These are phyloP conservation scores for Anolis carolinensis DNA, from an alignment of 2,113 vertebrate genomes.

Conservation along the genomic window DNA sequence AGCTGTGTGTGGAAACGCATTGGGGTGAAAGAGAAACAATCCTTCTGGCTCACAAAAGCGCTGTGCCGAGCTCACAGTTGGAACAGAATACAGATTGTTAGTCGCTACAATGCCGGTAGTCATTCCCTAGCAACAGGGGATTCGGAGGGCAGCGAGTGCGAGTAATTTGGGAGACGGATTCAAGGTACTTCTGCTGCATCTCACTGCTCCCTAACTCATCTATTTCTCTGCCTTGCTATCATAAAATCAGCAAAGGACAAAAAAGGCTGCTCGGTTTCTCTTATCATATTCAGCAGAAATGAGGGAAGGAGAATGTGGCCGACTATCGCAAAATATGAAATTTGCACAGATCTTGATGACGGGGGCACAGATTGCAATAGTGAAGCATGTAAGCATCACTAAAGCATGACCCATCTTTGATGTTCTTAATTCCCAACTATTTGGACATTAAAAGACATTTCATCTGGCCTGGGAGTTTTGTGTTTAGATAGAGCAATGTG, in stretches of 20 bases:
- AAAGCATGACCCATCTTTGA: neutral
- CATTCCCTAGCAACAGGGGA: constrained; percentile 8
- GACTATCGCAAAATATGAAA: too few relatives aligned
- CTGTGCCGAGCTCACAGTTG: neutral
- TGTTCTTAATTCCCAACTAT: neutral
- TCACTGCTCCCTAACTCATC: neutral
- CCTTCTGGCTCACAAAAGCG: neutral
- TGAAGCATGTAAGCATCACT: neutral
- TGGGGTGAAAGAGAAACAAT: constrained; percentile 29
- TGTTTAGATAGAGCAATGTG: neutral
- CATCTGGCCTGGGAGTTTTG: neutral
- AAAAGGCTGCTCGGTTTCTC: accelerated
- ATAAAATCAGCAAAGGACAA: neutral
- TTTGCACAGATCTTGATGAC: neutral
- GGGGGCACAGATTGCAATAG: neutral
- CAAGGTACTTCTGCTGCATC: constrained; percentile 10
- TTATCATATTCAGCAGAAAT: neutral
- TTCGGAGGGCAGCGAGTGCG: neutral
- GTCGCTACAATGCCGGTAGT: accelerated
- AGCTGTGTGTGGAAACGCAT: constrained; percentile 31
- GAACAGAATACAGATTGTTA: neutral
- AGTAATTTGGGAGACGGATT: neutral
- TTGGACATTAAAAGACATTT: neutral
- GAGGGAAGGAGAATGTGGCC: neutral
- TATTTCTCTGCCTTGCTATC: neutral